Conservation (phyloP, 2,797 vertebrate genomes). For the Lepilemur ruficaudatus region DNA sequence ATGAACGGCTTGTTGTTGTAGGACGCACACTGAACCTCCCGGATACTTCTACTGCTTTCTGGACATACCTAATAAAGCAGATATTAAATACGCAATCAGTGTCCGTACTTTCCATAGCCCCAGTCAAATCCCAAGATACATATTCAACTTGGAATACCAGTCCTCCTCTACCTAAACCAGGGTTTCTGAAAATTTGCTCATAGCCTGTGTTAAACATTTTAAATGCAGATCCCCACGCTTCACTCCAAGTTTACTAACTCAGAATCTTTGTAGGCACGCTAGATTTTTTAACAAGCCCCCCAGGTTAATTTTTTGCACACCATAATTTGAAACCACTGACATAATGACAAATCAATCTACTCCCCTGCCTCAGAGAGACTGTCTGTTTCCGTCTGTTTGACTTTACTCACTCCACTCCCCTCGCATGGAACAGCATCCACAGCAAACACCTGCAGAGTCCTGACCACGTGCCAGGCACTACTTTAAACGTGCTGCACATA, state of each 20-base stretch:
- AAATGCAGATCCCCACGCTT: not conserved
- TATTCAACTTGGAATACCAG: not conserved
- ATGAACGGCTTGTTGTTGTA: conserved; percentile 97
- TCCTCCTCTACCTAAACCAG: not conserved
- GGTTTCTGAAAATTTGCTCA: not conserved
- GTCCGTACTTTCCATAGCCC: not conserved
- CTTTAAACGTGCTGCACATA: not conserved
- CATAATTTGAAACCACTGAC: not conserved
- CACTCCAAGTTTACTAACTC: not conserved
- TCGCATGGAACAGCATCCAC: not conserved
- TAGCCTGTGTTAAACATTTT: not conserved
- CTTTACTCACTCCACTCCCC: not conserved
- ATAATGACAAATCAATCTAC: not conserved
- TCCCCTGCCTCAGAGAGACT: not conserved
- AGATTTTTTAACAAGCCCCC: not conserved
- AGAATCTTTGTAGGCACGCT: not conserved
- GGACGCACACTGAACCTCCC: conserved; percentile 94
- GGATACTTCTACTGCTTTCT: conserved; percentile 90
- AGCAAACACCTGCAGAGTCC: not conserved
- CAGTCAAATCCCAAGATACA: not conserved
- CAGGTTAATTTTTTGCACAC: not conserved
- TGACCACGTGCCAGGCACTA: not conserved
- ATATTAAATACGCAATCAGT: conserved; percentile 22
- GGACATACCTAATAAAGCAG: conserved; percentile 86
- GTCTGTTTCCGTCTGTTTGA: not conserved